Percentiles rank a stretch among this genome's conserved stretches.
phyloP scores from a whole-genome alignment of 53 echinoderm and acorn worm species.

The Stichopus horrens region DNA sequence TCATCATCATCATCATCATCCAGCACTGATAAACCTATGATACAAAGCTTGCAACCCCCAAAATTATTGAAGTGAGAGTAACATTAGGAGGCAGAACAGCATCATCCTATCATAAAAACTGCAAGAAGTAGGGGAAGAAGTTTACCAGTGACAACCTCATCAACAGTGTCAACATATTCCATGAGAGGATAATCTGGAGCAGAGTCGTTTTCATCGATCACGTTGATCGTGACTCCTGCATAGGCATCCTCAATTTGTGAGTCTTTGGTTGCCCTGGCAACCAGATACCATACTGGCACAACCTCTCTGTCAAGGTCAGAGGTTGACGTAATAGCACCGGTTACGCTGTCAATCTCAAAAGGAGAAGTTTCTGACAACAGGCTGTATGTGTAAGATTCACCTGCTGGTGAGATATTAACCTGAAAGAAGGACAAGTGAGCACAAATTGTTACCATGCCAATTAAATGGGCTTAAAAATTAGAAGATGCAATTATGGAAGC shows the following conservation, averaged over 20 bases:
- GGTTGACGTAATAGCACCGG: slow-evolving; percentile 59
- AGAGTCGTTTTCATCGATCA: slow-evolving; percentile 79
- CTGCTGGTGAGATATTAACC: too few species aligned
- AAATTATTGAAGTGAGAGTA: too few species aligned
- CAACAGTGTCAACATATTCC: slow-evolving; percentile 75
- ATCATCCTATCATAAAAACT: too few species aligned
- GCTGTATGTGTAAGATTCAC: not conserved
- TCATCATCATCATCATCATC: too few species aligned
- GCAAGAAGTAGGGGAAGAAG: too few species aligned
- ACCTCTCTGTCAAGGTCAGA: slow-evolving; percentile 69
- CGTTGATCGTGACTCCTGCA: slow-evolving; percentile 64
- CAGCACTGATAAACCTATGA: too few species aligned
- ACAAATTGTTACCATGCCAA: too few species aligned
- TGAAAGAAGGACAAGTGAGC: too few species aligned
- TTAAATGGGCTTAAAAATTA: too few species aligned
- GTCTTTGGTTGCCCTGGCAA: slow-evolving; percentile 63
- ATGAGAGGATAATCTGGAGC: slow-evolving; percentile 62
- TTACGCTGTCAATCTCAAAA: slow-evolving; percentile 56
- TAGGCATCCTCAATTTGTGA: slow-evolving; percentile 46
- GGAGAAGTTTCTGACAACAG: not conserved
- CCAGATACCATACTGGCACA: slow-evolving; percentile 48
- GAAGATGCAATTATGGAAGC: too few species aligned
- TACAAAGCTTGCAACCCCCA: too few species aligned
- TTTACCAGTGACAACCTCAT: slow-evolving; percentile 48
- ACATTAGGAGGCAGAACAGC: too few species aligned